Percentiles rank a stretch among this genome's conserved stretches.
Conservation (phyloP, 2,113 vertebrate species). For the Condylura cristata region DNA sequence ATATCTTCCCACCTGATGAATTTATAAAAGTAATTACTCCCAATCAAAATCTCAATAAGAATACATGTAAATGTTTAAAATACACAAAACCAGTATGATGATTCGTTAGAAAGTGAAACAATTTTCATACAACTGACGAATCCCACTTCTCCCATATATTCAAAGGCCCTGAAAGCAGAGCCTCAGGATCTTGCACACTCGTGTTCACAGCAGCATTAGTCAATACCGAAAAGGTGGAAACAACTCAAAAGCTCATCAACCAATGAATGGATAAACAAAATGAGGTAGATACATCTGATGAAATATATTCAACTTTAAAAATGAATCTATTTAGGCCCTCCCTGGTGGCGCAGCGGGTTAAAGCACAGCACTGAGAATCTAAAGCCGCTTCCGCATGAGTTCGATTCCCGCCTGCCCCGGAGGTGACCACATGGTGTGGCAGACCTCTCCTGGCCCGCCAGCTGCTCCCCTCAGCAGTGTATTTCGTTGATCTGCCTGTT, state of each 20-base stretch:
- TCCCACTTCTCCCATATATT: neutral
- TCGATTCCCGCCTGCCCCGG: too few species aligned
- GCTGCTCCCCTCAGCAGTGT: too few species aligned
- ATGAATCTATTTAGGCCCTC: too few species aligned
- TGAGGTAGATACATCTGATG: neutral
- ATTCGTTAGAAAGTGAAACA: conserved; percentile 10
- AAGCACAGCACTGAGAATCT: too few species aligned
- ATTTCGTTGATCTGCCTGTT: too few species aligned
- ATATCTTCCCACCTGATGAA: neutral
- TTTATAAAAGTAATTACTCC: conserved; percentile 23
- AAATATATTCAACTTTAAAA: conserved; percentile 12
- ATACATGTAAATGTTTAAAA: conserved; percentile 15
- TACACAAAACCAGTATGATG: neutral
- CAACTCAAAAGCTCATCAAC: neutral
- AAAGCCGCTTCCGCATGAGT: too few species aligned
- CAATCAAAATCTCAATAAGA: neutral
- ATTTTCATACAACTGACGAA: neutral
- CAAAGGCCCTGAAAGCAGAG: neutral
- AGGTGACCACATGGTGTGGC: too few species aligned
- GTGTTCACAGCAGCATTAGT: neutral
- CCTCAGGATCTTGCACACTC: neutral
- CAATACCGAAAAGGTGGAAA: neutral
- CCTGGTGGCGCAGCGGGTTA: too few species aligned
- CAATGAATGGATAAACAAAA: neutral
- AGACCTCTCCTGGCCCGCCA: too few species aligned